phyloP scores from a whole-genome alignment of 2,888 invertebrate species.

The Cantharis rufa region DNA sequence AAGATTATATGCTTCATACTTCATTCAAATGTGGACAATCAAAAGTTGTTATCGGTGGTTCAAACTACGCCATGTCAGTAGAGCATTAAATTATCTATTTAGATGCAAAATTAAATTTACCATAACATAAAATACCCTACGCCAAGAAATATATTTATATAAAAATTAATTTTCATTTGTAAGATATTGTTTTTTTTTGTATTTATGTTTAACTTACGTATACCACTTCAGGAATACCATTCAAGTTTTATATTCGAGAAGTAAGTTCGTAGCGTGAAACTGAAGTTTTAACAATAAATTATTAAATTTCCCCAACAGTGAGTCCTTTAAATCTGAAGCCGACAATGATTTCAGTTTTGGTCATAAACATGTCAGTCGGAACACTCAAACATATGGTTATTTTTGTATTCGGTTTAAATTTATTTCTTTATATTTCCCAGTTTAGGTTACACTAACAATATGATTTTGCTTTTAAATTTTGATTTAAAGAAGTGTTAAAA shows the following conservation, averaged over 20 bases:
- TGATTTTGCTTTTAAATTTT: background rate
- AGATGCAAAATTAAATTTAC: background rate
- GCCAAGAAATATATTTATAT: background rate
- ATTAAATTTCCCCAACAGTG: constrained; percentile 11
- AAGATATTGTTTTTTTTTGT: background rate
- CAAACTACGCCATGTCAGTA: background rate
- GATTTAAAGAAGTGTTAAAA: background rate
- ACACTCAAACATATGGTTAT: constrained; percentile 11
- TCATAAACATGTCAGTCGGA: constrained; percentile 18
- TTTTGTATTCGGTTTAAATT: constrained; percentile 6
- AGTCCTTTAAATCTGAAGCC: constrained; percentile 17
- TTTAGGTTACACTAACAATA: background rate
- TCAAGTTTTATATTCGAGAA: background rate
- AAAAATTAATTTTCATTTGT: background rate
- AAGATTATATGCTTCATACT: constrained; percentile 6
- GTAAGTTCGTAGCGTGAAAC: background rate
- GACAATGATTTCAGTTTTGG: constrained; percentile 16
- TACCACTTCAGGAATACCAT: background rate
- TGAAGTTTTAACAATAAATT: constrained; percentile 11
- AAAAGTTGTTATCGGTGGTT: background rate
- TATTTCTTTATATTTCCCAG: background rate
- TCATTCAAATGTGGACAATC: constrained; percentile 4
- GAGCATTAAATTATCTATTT: background rate
- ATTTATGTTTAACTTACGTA: background rate
- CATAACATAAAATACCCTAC: background rate